These are phyloP conservation scores for Characodon lateralis DNA, from an alignment of 2,797 vertebrate species.

Conservation along the genomic window DNA sequence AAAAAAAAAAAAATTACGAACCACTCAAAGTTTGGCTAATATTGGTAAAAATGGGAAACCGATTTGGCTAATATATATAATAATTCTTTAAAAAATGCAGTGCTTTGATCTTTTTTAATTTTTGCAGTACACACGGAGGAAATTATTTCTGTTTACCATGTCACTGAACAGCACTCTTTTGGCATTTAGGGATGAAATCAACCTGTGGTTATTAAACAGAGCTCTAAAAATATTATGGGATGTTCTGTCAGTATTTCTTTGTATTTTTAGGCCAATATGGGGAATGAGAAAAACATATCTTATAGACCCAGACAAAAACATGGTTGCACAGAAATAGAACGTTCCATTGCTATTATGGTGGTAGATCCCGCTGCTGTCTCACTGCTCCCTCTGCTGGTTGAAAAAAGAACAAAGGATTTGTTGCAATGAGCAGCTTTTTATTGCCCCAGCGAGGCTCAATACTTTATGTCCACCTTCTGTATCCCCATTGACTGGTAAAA, in stretches of 20 bases:
- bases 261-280: no score
- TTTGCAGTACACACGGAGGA: not conserved
- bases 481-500: not conserved
- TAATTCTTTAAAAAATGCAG: no score
- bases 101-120: not conserved
- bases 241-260: no score
- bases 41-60: no score
- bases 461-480: not conserved
- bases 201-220: not conserved
- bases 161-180: not conserved
- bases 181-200: not conserved
- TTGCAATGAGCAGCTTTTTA: not conserved
- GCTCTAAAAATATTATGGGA: no score
- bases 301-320: no score
- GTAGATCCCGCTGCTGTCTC: not conserved
- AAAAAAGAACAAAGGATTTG: not conserved
- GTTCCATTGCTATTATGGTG: not conserved
- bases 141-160: not conserved
- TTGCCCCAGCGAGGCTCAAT: not conserved
- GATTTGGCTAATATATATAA: no score
- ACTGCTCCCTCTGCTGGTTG: conserved; percentile 46
- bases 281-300: no score
- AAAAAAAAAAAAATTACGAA: no score
- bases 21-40: no score
- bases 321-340: not conserved